These are phyloP conservation scores for Gobio occitaniae DNA, from an alignment of 2,797 vertebrate genomes.

Conservation along the genomic window DNA sequence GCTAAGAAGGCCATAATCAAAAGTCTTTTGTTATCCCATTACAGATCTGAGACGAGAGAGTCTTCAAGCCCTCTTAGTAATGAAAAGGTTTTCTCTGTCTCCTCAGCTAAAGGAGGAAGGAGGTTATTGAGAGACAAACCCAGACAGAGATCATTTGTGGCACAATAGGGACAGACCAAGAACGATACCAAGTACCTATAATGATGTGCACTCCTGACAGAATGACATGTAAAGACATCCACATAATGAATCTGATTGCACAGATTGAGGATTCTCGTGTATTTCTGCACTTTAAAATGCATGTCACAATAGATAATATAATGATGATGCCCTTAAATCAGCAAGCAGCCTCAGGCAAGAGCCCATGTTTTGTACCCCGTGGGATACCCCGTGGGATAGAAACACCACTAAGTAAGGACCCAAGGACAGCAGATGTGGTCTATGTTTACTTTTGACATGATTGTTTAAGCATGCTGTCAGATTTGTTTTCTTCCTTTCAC, in stretches of 20 bases:
- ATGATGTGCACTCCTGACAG: conserved; percentile 32
- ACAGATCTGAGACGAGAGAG: conserved; percentile 31
- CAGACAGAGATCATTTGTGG: conserved; percentile 37
- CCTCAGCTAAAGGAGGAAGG: conserved; percentile 8
- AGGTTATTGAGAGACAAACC: conserved; percentile 26
- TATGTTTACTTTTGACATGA: conserved; percentile 17
- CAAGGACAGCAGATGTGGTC: conserved; percentile 54
- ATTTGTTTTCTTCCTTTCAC: conserved; percentile 18
- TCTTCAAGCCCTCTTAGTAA: conserved; percentile 53
- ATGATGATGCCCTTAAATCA: conserved; percentile 29
- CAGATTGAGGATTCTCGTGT: neutral
- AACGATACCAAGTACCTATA: conserved; percentile 49
- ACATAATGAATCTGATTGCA: conserved; percentile 18
- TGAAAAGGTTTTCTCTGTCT: conserved; percentile 56
- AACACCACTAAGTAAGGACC: conserved; percentile 54
- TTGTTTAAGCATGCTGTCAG: conserved; percentile 32
- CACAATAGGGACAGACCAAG: conserved; percentile 52
- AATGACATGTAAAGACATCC: conserved; percentile 37
- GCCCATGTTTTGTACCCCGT: conserved; percentile 52
- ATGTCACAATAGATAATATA: conserved; percentile 23
- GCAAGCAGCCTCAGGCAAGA: conserved; percentile 31
- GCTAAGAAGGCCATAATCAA: conserved; percentile 41
- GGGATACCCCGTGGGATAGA: conserved; percentile 44
- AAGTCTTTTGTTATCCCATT: conserved; percentile 42
- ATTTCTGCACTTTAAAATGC: neutral